These are phyloP conservation scores for Ichneumoninae sp. DNA, from an alignment of 2,888 invertebrate species.

Conservation along the genomic window DNA sequence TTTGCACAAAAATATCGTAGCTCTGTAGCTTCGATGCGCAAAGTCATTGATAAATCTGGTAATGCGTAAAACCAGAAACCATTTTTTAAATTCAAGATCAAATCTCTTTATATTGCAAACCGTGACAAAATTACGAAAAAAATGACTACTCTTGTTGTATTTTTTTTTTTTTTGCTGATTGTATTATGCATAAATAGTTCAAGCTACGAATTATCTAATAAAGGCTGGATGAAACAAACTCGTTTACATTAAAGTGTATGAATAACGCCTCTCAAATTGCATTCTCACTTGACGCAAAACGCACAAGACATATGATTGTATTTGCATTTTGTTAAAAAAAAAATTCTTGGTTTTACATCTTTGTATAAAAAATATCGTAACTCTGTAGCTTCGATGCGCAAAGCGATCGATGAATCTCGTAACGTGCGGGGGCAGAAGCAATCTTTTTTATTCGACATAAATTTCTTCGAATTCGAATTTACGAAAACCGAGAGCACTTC, in stretches of 20 bases:
- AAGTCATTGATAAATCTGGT: not conserved
- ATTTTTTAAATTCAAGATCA: too few relatives aligned
- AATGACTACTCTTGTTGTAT: not conserved
- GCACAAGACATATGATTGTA: not conserved
- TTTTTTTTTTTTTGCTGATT: not conserved
- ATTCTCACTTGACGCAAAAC: not conserved
- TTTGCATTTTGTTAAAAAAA: not conserved
- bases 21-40: too few relatives aligned
- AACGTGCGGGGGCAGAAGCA: not conserved
- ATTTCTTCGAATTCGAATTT: too few relatives aligned
- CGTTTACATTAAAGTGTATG: not conserved
- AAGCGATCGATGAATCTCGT: not conserved
- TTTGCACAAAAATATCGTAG: not conserved
- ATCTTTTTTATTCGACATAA: too few relatives aligned
- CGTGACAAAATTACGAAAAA: not conserved
- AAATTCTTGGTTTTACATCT: not conserved
- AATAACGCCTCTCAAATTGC: constrained; percentile 20
- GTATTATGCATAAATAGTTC: constrained; percentile 91
- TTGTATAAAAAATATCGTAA: not conserved
- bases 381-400: too few relatives aligned
- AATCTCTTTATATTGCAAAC: too few relatives aligned
- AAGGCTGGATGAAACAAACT: constrained; percentile 92
- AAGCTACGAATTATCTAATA: constrained; percentile 98
- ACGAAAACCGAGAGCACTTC: not conserved
- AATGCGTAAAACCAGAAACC: not conserved